Evolutionary conservation across 2,797 vertebrate genomes (phyloP), one percentile per base, ranked within the genome.

Genomic region (Dicrostonyx torquatus): DNA sequence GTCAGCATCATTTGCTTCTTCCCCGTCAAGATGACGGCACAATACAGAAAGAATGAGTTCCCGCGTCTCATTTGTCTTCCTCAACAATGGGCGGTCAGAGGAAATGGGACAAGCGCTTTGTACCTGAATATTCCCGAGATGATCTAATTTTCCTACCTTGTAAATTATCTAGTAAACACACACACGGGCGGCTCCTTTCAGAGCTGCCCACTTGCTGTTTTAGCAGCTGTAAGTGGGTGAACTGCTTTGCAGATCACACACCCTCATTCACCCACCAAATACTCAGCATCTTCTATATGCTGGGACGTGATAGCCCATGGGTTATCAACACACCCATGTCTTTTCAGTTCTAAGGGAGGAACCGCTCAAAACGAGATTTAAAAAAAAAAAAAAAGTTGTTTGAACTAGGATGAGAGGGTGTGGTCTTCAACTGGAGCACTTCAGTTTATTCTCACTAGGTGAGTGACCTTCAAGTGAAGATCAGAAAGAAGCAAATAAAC

Each of bases 121-220:
- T 92, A 73, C 48, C 90, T 40, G 86, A 80, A 34, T 87, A 77
- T 87, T 76, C 92, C 58, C 82, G 77, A 66, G 43, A 77, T 76
- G 40, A 80, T 92, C 9, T 79, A 10, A 55, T 83, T 79, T 84
- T 62, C 58, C 78, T 66, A 22, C 89, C 92, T 83, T 79, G 10
- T 60, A 58, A 92, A 34, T 31, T 76, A 62, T 29, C 90, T 66
- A 45, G 76, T 48, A 87, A 75, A 15, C 53, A 89, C 14, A 34
- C 43, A 0, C n/a, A n/a, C n/a, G n/a, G n/a, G n/a, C 0, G 62
- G n/a, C n/a, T 62, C 79, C 26, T 93, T 73, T 93, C 40, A 50
- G 66, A 95, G 68, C 58, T 43, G 1, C 26, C n/a, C 24, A 1
- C 20, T 80, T 80, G 8, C 45, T 62, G 2, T 50, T 90, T 90